Percentiles rank a stretch among this genome's conserved stretches.
phyloP scores from a whole-genome alignment of 2,888 invertebrate genomes.

The Drosophila imparisetae region DNA sequence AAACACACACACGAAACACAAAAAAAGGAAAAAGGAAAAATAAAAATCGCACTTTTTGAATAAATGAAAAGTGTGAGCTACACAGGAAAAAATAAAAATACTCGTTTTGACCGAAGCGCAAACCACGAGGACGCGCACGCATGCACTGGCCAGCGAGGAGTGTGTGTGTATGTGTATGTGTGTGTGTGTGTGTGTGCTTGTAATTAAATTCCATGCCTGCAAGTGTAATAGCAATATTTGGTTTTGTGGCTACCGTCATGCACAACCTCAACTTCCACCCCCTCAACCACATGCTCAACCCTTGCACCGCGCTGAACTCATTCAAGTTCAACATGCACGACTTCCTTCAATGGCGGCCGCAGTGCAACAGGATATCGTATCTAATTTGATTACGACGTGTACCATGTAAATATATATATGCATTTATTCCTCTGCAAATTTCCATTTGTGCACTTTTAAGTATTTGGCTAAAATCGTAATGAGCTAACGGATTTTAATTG shows the following conservation, averaged over 20 bases:
- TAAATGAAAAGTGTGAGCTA: conserved; percentile 26
- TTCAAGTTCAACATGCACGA: conserved; percentile 11
- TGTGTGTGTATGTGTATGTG: conserved; percentile 6
- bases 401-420: conserved; percentile 13
- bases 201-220: conserved; percentile 77
- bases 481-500: conserved; percentile 26
- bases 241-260: conserved; percentile 58
- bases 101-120: conserved; percentile 29
- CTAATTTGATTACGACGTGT: conserved; percentile 71
- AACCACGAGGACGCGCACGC: conserved; percentile 35
- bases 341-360: conserved; percentile 51
- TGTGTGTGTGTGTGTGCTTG: conserved; percentile 39
- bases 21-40: too few species aligned
- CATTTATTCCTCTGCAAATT: conserved; percentile 9
- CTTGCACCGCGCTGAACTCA: not conserved
- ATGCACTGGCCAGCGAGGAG: conserved; percentile 17
- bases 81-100: conserved; percentile 1
- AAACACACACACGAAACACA: not conserved
- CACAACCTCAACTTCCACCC: not conserved
- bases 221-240: conserved; percentile 74
- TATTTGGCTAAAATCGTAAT: conserved; percentile 39
- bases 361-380: conserved; percentile 68
- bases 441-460: conserved; percentile 53
- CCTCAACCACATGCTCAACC: not conserved
- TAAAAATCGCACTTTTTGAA: conserved; percentile 1